Evolutionary conservation across 1,140 invertebrate genomes (phyloP).

Genomic region (Plodia interpunctella): DNA sequence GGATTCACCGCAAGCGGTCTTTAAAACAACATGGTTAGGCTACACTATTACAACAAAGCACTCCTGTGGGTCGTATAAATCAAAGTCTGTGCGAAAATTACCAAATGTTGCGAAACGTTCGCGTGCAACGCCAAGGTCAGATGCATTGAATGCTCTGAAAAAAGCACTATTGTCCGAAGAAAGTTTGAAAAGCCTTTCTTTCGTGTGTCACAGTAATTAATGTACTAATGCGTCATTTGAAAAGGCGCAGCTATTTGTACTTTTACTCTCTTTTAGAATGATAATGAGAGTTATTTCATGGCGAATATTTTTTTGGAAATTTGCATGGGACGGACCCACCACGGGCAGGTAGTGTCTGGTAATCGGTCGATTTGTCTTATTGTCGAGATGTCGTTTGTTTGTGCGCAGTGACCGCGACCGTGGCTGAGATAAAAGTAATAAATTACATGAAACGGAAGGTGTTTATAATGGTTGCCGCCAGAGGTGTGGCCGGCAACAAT

Average conservation of each 20-base stretch:
- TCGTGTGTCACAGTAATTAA: constrained; percentile 57
- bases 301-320: constrained; percentile 42
- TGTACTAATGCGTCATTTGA: constrained; percentile 54
- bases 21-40: constrained; percentile 48
- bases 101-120: constrained; percentile 62
- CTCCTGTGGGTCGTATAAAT: constrained; percentile 51
- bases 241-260: constrained; percentile 39
- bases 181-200: constrained; percentile 55
- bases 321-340: constrained; percentile 64
- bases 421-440: constrained; percentile 73
- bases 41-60: constrained; percentile 44
- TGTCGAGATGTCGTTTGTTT: constrained; percentile 70
- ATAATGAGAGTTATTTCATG: constrained; percentile 43
- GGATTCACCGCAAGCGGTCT: constrained; percentile 63
- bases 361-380: constrained; percentile 76
- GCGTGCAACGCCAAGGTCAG: constrained; percentile 43
- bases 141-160: constrained; percentile 35
- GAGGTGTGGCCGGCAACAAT: constrained; percentile 45
- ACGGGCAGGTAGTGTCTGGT: constrained; percentile 65
- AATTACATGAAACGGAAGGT: constrained; percentile 70
- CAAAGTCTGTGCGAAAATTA: constrained; percentile 56
- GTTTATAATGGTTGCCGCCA: constrained; percentile 60
- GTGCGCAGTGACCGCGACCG: constrained; percentile 66
- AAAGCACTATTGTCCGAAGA: constrained; percentile 36
- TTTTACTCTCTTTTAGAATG: constrained; percentile 64